These are phyloP conservation scores for Brenthis hecate DNA, from an alignment of 2,888 invertebrate genomes.

Conservation along the genomic window DNA sequence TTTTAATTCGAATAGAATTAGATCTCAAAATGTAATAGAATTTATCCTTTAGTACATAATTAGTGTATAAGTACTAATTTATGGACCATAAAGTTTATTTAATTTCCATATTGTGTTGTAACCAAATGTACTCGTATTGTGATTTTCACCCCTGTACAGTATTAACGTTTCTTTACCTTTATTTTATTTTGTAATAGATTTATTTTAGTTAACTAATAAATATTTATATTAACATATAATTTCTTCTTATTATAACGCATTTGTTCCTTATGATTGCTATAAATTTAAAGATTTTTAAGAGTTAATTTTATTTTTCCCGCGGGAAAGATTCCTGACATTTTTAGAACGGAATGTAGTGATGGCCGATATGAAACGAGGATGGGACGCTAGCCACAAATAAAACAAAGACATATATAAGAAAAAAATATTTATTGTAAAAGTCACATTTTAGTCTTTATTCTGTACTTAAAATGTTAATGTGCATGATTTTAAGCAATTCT, in stretches of 20 bases:
- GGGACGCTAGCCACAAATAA: too few relatives aligned
- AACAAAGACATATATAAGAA: too few relatives aligned
- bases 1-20: constrained; percentile 1
- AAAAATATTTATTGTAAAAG: too few relatives aligned
- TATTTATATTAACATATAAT: constrained; percentile 15
- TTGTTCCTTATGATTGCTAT: neutral
- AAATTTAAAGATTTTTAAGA: too few relatives aligned
- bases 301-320: too few relatives aligned
- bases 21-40: constrained; percentile 10
- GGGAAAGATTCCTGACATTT: too few relatives aligned
- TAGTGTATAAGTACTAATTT: constrained; percentile 6
- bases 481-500: too few relatives aligned
- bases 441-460: too few relatives aligned
- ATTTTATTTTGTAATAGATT: constrained; percentile 22
- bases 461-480: too few relatives aligned
- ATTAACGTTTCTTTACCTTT: constrained; percentile 27
- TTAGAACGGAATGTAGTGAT: too few relatives aligned
- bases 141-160: constrained; percentile 29
- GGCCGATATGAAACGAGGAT: too few relatives aligned
- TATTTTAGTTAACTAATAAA: constrained; percentile 30
- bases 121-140: constrained; percentile 17
- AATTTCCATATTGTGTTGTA: constrained; percentile 19
- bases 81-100: constrained; percentile 22
- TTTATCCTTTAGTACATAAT: neutral
- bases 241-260: neutral